Percentiles rank a stretch among this genome's conserved stretches.
These are phyloP conservation scores for Saguinus imperator DNA, from an alignment of 2,113 vertebrate genomes.

Conservation along the genomic window DNA sequence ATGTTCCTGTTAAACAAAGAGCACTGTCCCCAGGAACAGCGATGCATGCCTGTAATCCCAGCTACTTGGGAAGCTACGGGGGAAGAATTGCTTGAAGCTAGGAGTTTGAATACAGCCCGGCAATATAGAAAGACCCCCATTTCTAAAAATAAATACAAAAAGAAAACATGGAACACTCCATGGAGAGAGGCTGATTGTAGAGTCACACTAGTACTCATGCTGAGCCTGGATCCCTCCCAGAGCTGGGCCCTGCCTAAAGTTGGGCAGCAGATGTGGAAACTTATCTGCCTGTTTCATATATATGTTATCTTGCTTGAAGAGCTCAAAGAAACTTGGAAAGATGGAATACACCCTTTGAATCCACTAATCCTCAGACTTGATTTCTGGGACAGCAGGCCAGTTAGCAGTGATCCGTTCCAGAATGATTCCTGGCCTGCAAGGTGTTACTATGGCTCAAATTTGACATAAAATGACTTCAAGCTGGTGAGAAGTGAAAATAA, in stretches of 20 bases:
- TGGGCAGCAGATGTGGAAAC: neutral
- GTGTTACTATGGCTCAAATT: neutral
- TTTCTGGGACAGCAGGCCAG: neutral
- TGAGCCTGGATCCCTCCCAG: neutral
- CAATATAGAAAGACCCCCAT: no score
- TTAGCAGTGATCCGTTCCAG: neutral
- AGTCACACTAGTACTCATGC: neutral
- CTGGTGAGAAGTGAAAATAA: neutral
- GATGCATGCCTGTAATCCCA: no score
- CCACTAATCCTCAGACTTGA: neutral
- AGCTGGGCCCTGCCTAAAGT: neutral
- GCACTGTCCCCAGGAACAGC: no score
- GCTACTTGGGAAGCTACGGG: no score
- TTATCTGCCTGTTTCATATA: neutral
- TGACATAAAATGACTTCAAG: neutral
- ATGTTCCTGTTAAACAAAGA: neutral
- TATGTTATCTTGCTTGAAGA: neutral
- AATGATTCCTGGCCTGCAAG: neutral
- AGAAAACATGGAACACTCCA: neutral
- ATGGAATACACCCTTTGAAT: neutral
- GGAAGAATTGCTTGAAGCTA: no score
- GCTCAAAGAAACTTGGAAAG: neutral
- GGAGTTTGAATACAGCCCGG: no score
- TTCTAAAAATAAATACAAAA: no score
- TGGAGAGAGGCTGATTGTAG: neutral